Base-by-base conservation (phyloP, 2,797 vertebrate genomes). In the Garrulus glandarius region DNA sequence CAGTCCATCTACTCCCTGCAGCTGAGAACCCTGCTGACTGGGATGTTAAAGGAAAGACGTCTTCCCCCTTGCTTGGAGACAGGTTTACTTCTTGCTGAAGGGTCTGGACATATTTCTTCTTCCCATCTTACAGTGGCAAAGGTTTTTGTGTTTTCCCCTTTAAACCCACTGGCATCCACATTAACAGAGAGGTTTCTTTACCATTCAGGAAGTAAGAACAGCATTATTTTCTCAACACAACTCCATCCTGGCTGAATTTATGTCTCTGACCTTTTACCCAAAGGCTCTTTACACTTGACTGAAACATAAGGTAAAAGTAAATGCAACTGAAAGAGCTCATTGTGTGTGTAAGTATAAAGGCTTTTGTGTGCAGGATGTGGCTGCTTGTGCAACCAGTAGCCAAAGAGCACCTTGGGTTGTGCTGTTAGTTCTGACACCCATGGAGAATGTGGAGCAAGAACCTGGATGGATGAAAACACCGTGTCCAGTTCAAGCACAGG, bases 261-360 rank as follows among this genome's bases (percentile, higher is more conserved):
- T 41, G 61, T 67, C 72, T 94, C 65, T 93, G 85, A 84, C 74
- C 67, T 95, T 96, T 90, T 86, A 92, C 87, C 87, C 74, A 81
- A 82, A 91, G 67, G 87, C 80, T 92, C 59, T 92, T 96, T 90
- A 95, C 93, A 93, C 83, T 88, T 90, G 72, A 92, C 70, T 95
- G 95, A 86, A 88, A 90, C 9, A 2, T 84, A 72, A 95, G 74
- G 95, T 93, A 80, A 87, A 91, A 92, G 89, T 70, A 94, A 92
- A 93, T 53, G 84, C 70, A 64, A 74, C 64, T 84, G 76, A 94
- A 96, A 90, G 91, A 90, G 69, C 79, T 75, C 36, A 76, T 94
- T 95, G 92, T 93, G 65, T 55, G 18, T 24, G 7, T 32, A 61
- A 80, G 72, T 49, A 83, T 80, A 92, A 96, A 88, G 86, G 72